Evolutionary conservation across 1,140 invertebrate genomes (phyloP).

Genomic region (Aphidius ervi): DNA sequence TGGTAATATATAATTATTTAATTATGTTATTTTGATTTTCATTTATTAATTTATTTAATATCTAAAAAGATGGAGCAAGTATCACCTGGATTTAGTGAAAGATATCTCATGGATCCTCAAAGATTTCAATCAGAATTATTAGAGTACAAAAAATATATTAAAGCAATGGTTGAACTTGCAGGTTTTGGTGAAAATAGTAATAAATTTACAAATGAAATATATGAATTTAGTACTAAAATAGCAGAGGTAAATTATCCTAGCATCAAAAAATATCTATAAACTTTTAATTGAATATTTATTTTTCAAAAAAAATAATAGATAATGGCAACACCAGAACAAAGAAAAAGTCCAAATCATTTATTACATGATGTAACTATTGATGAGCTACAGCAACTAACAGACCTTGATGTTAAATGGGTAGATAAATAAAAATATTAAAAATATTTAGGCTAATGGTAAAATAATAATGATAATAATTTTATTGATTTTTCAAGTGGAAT

Average conservation of each 20-base stretch:
- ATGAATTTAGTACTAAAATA: slow-evolving; percentile 65
- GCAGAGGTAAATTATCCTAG: slow-evolving; percentile 55
- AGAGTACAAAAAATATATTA: slow-evolving; percentile 61
- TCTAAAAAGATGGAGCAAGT: slow-evolving; percentile 60
- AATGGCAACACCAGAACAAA: slow-evolving; percentile 66
- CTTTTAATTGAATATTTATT: too few species aligned
- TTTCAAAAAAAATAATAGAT: slow-evolving; percentile 52
- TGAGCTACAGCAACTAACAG: slow-evolving; percentile 57
- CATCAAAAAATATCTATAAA: neutral
- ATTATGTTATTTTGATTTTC: neutral
- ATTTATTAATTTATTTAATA: neutral
- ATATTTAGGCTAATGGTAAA: neutral
- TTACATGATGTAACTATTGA: slow-evolving; percentile 70
- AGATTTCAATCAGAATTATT: slow-evolving; percentile 59
- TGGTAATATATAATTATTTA: slow-evolving; percentile 48
- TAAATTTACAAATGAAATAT: slow-evolving; percentile 64
- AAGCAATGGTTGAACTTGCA: slow-evolving; percentile 54
- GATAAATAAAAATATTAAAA: neutral
- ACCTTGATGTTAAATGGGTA: slow-evolving; percentile 18
- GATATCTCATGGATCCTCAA: slow-evolving; percentile 59
- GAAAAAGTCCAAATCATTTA: slow-evolving; percentile 65
- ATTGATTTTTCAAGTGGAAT: slow-evolving; percentile 55
- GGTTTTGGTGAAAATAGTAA: slow-evolving; percentile 46
- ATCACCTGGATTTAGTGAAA: slow-evolving; percentile 63
- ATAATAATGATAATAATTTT: neutral